A percentile compares a stretch with the other conserved stretches of the same genome.
Evolutionary conservation across 2,888 invertebrate species (phyloP).

Genomic region (Axea sp.): DNA sequence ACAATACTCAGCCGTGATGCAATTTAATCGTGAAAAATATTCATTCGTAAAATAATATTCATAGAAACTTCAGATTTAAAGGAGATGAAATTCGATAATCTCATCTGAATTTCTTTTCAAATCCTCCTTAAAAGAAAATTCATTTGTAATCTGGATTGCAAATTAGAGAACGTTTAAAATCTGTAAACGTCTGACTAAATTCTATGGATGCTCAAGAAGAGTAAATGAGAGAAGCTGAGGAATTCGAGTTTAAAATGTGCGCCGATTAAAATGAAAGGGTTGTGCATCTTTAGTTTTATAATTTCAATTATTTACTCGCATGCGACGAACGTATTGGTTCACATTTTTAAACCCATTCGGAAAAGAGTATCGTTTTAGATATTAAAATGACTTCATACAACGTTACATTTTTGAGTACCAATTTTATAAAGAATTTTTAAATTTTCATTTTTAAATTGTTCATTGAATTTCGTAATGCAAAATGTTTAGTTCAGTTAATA

Average conservation of each 20-base stretch:
- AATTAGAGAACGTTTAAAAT: constrained; percentile 48
- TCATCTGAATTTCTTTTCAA: constrained; percentile 9
- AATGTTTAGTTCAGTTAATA: too few relatives aligned
- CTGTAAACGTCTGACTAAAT: constrained; percentile 42
- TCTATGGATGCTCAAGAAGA: constrained; percentile 30
- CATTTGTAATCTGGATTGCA: constrained; percentile 58
- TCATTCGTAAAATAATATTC: too few relatives aligned
- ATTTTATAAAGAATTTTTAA: too few relatives aligned
- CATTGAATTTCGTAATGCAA: too few relatives aligned
- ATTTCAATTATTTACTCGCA: not conserved
- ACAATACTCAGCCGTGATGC: too few relatives aligned
- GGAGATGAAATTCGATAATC: not conserved
- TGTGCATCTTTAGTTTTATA: constrained; percentile 8
- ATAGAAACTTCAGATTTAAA: not conserved
- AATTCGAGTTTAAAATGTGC: constrained; percentile 44
- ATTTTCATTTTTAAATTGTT: too few relatives aligned
- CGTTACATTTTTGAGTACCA: too few relatives aligned
- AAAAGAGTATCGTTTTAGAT: too few relatives aligned
- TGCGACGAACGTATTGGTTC: too few relatives aligned
- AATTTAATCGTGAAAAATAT: too few relatives aligned
- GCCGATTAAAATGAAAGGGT: constrained; percentile 31
- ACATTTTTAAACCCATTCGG: too few relatives aligned
- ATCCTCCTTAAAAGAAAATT: constrained; percentile 25
- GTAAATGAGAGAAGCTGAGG: constrained; percentile 53
- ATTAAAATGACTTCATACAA: too few relatives aligned